Percentiles rank a stretch among this genome's conserved stretches.
Evolutionary conservation across 2,888 invertebrate species (phyloP).

Genomic region (Leptinotarsa rubiginosa): DNA sequence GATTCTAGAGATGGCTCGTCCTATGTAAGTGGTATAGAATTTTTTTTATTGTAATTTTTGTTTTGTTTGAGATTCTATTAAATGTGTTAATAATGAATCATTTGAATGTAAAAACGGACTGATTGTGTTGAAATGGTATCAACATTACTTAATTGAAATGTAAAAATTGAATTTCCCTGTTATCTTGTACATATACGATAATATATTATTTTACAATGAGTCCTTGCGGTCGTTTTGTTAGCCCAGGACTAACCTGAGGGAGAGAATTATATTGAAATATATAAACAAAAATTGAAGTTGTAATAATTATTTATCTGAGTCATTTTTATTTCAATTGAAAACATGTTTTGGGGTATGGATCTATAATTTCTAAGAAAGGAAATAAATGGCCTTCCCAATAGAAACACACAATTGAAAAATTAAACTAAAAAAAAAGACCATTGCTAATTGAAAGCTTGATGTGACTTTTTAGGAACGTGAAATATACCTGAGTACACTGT

Average conservation of each 20-base stretch:
- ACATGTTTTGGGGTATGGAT: too few relatives aligned
- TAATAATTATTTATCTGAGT: not conserved
- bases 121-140: slow-evolving; percentile 50
- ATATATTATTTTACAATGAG: slow-evolving; percentile 55
- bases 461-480: too few relatives aligned
- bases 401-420: too few relatives aligned
- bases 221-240: slow-evolving; percentile 66
- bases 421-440: too few relatives aligned
- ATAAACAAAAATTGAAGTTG: slow-evolving; percentile 31
- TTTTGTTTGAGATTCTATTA: slow-evolving; percentile 47
- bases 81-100: slow-evolving; percentile 32
- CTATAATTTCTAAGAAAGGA: too few relatives aligned
- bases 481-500: too few relatives aligned
- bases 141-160: slow-evolving; percentile 55
- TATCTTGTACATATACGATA: slow-evolving; percentile 57
- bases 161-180: slow-evolving; percentile 55
- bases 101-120: slow-evolving; percentile 51
- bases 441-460: too few relatives aligned
- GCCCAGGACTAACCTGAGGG: slow-evolving; percentile 67
- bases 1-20: slow-evolving; percentile 46
- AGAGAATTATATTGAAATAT: slow-evolving; percentile 63
- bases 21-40: slow-evolving; percentile 51
- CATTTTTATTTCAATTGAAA: too few relatives aligned
- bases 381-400: too few relatives aligned
- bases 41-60: slow-evolving; percentile 46